Evolutionary conservation across 2,113 vertebrate species (phyloP).

Genomic region (Corapipo altera): DNA sequence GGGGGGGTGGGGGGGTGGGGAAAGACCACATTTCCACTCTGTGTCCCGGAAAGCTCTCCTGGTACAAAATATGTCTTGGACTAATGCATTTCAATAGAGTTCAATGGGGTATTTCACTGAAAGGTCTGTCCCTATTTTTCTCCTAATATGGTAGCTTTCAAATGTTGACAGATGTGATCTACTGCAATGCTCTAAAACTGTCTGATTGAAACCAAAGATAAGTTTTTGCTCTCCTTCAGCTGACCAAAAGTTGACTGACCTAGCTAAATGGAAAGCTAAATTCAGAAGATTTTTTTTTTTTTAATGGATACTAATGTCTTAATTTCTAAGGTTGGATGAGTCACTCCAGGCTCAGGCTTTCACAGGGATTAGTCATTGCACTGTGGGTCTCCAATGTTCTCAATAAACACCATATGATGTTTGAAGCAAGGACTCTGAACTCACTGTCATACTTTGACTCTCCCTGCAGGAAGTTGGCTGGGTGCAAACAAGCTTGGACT

Average conservation of each 20-base stretch:
- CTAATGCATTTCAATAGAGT: constrained; percentile 1
- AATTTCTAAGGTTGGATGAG: neutral
- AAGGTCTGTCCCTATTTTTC: constrained; percentile 4
- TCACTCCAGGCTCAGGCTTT: neutral
- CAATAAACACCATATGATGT: neutral
- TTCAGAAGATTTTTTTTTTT: neutral
- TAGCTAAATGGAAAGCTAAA: neutral
- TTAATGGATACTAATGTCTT: neutral
- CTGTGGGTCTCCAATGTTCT: neutral
- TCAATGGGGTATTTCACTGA: neutral
- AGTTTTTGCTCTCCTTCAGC: neutral
- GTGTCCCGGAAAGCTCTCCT: neutral
- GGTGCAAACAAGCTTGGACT: neutral
- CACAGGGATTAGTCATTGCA: neutral
- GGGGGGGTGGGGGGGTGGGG: too few species aligned
- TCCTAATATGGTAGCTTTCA: neutral
- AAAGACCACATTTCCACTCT: neutral
- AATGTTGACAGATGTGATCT: neutral
- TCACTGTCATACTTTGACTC: fast-evolving
- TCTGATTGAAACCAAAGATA: neutral
- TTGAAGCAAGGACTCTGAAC: neutral
- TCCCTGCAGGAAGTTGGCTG: neutral
- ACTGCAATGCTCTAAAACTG: neutral
- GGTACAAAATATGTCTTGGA: constrained; percentile 2
- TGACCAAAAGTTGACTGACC: neutral